Conservation (phyloP, 2,113 vertebrate species). For the Bufo gargarizans region DNA sequence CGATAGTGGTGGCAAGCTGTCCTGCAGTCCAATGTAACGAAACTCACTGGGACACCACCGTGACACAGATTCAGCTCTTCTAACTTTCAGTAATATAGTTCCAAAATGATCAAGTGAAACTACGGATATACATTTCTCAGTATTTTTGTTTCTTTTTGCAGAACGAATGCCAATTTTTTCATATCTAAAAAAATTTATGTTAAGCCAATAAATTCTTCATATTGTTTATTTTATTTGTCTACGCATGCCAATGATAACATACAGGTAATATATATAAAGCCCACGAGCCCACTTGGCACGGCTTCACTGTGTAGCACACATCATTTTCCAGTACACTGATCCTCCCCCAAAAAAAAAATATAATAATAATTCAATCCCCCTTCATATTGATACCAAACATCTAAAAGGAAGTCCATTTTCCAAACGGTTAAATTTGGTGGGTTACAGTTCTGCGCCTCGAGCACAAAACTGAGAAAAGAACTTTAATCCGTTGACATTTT, state of each 20-base stretch:
- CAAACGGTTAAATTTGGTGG: slow-evolving; percentile 29
- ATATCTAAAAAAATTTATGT: not conserved
- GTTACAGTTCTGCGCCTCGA: slow-evolving; percentile 39
- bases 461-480: not conserved
- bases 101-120: not conserved
- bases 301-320: slow-evolving; percentile 3
- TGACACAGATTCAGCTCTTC: not conserved
- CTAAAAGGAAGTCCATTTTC: slow-evolving; percentile 34
- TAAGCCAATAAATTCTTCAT: not conserved
- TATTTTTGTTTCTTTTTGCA: not conserved
- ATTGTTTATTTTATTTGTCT: not conserved
- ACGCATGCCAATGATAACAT: slow-evolving; percentile 41
- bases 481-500: slow-evolving; percentile 8
- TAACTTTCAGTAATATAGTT: not conserved
- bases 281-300: slow-evolving; percentile 25
- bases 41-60: no score
- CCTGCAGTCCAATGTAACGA: no score
- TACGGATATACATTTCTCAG: not conserved
- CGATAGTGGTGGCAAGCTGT: no score
- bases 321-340: slow-evolving; percentile 19
- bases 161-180: not conserved
- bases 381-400: slow-evolving; percentile 43
- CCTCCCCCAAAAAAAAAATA: slow-evolving; percentile 34
- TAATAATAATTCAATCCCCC: slow-evolving; percentile 12
- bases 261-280: slow-evolving; percentile 33